These are phyloP conservation scores for Chaetophractus vellerosus DNA, from an alignment of 2,797 vertebrate genomes.

Conservation along the genomic window DNA sequence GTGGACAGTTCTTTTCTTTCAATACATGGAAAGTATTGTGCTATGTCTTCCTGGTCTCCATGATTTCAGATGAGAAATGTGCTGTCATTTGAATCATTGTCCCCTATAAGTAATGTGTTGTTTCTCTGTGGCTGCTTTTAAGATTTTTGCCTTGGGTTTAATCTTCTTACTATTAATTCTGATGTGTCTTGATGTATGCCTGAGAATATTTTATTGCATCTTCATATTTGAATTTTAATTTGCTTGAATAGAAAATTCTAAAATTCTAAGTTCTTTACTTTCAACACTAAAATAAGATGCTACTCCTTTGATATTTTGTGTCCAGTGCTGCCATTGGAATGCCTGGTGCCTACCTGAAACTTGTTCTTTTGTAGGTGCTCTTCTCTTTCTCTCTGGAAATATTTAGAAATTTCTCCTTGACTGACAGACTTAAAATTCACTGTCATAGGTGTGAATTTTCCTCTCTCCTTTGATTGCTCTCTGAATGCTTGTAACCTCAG, in stretches of 20 bases:
- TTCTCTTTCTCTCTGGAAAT: neutral
- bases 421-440: conserved; percentile 11
- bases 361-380: neutral
- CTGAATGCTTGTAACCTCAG: neutral
- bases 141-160: neutral
- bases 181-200: neutral
- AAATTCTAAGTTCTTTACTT: neutral
- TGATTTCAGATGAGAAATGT: no score
- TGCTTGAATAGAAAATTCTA: no score
- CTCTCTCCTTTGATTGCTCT: neutral
- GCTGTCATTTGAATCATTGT: no score
- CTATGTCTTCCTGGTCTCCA: no score
- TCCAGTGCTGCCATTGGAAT: neutral
- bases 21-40: no score
- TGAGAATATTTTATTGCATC: neutral
- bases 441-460: neutral
- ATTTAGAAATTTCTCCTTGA: neutral
- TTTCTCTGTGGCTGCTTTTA: no score
- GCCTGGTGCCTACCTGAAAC: neutral
- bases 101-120: no score
- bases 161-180: neutral
- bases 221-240: no score
- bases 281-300: neutral
- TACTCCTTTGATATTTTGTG: neutral
- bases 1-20: no score